Base-by-base conservation (phyloP, 2,113 vertebrate genomes). In the Ciconia boyciana region DNA sequence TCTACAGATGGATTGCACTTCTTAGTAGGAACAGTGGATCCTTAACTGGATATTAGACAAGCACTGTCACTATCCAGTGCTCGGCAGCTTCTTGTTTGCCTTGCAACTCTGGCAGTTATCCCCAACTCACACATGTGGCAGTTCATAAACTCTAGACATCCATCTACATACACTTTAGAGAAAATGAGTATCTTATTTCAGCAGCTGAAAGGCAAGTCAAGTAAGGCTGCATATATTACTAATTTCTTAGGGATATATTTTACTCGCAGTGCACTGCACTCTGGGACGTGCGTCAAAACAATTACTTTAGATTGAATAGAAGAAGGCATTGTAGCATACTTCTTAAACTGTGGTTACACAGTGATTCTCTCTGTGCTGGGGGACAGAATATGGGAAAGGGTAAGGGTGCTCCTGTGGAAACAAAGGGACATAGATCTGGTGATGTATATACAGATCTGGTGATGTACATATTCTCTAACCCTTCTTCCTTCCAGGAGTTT, bases 121-220 rank as follows among this genome's bases (percentile, higher is more conserved):
- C 83, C 39, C 14, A 89, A 81, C 44, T 96, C 69, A 89, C 89
- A 28, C 34, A 94, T 91, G 66, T 96, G 92, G 80, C 93, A 89
- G 34, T 83, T 75, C 88, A 87, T 77, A 61, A 92, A 78, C 21
- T 51, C 34, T 29, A 85, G 60, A 83, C 64, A 69, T 83, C 66
- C 31, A 95, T 52, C 29, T 81, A 71, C 28, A 16, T 34, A 70
- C 81, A 52, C 41, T 66, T 95, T 9, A 92, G 74, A 88, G 91
- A 94, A 91, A 87, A 72, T 10, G 5, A 34, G 31, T 93, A 36
- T 94, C 89, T 94, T 91, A 44, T 89, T 95, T 96, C 95, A 93
- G 75, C 81, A 95, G 70, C 69, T 96, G 61, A 96, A 96, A 92
- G 83, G n/a, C 54, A 84, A 82, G 77, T 75, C 84, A 83, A 29